Conservation (phyloP, 2,797 vertebrate species). For the Gadopsis bispinosus region DNA sequence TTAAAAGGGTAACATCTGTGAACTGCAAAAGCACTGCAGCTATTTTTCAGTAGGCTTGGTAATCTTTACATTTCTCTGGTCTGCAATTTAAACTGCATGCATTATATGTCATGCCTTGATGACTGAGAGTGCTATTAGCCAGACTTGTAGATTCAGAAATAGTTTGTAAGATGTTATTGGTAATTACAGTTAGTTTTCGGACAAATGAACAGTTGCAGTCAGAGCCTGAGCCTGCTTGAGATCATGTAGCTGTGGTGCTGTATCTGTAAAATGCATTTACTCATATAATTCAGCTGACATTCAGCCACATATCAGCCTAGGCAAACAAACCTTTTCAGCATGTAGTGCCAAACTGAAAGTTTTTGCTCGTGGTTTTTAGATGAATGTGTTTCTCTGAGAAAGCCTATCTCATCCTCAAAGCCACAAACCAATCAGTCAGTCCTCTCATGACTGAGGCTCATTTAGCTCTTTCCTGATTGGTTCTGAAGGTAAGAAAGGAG, state of each 20-base stretch:
- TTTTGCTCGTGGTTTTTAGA: conserved; percentile 54
- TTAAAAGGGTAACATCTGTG: not conserved
- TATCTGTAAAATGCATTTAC: conserved; percentile 22
- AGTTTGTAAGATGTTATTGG: too few species aligned
- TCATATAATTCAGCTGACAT: conserved; percentile 49
- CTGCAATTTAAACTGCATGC: conserved; percentile 1
- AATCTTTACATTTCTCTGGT: conserved; percentile 16
- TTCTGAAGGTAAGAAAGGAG: conserved; percentile 72
- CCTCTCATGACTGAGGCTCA: conserved; percentile 79
- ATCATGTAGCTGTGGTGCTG: conserved; percentile 17
- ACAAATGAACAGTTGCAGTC: conserved; percentile 42
- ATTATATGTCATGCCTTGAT: conserved; percentile 10
- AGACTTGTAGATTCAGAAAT: conserved; percentile 13
- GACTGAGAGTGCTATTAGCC: conserved; percentile 11
- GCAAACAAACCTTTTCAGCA: conserved; percentile 57
- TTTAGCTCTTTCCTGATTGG: conserved; percentile 77
- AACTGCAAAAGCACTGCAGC: conserved; percentile 6
- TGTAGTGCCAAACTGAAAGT: conserved; percentile 45
- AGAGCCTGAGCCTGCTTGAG: conserved; percentile 24
- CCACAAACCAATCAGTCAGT: conserved; percentile 78
- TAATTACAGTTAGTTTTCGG: too few species aligned
- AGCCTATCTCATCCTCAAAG: conserved; percentile 68
- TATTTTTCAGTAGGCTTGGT: conserved; percentile 5
- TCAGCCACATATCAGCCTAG: conserved; percentile 32
- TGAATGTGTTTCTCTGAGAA: conserved; percentile 63